These are phyloP conservation scores for Clivina fossor DNA, from an alignment of 2,888 invertebrate species.

Conservation along the genomic window DNA sequence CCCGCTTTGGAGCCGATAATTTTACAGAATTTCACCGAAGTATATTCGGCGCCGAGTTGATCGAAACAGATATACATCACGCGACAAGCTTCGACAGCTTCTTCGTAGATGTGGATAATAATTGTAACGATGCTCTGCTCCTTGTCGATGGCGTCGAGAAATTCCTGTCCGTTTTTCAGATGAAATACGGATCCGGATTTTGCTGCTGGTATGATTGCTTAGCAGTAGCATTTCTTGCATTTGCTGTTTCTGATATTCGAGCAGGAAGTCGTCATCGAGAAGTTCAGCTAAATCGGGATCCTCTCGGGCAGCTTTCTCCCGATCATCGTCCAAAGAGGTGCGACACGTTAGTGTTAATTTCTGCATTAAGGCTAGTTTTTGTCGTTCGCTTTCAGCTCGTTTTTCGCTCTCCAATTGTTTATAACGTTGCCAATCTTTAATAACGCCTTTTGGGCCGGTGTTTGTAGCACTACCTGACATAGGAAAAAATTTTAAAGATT, in stretches of 20 bases:
- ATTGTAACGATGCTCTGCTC: constrained; percentile 82
- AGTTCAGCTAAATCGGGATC: constrained; percentile 84
- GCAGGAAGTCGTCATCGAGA: constrained; percentile 78
- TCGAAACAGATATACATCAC: constrained; percentile 84
- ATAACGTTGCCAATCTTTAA: constrained; percentile 92
- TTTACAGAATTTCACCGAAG: constrained; percentile 85
- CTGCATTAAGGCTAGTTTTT: constrained; percentile 76
- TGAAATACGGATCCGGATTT: constrained; percentile 79
- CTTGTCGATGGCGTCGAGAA: constrained; percentile 84
- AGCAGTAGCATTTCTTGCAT: constrained; percentile 83
- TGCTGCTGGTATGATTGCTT: constrained; percentile 60
- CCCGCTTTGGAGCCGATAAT: constrained; percentile 80
- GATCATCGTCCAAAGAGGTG: constrained; percentile 74
- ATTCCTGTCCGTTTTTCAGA: constrained; percentile 72
- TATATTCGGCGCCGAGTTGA: constrained; percentile 75
- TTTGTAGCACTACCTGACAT: constrained; percentile 83
- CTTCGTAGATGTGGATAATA: constrained; percentile 86
- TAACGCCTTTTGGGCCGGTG: constrained; percentile 95
- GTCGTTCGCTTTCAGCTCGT: constrained; percentile 72
- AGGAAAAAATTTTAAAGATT: no score
- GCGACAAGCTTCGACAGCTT: constrained; percentile 66
- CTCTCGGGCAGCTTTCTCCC: constrained; percentile 71
- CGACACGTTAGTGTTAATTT: constrained; percentile 82
- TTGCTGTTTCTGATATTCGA: constrained; percentile 84
- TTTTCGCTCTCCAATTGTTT: constrained; percentile 87